Percentiles rank a stretch among this genome's conserved stretches.
Evolutionary conservation across 2,113 vertebrate genomes (phyloP).

Genomic region (Sapajus apella): DNA sequence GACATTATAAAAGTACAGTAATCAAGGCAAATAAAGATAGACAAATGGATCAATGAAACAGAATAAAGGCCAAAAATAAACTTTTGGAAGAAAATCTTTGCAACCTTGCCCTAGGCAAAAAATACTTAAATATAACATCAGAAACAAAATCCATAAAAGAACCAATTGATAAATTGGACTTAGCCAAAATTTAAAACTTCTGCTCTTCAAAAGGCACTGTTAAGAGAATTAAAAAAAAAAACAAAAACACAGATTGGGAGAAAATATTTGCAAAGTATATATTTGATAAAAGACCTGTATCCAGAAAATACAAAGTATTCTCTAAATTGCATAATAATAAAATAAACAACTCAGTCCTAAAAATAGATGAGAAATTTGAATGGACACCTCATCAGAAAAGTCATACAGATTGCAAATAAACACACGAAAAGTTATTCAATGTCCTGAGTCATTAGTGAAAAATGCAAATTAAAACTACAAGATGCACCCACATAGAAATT

Average conservation of each 20-base stretch:
- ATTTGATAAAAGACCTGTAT: not conserved
- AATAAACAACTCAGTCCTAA: not conserved
- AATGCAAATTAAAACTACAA: not conserved
- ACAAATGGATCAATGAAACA: not conserved
- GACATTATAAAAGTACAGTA: not conserved
- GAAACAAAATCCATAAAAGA: not conserved
- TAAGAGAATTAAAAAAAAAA: not conserved
- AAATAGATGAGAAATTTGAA: not conserved
- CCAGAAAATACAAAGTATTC: not conserved
- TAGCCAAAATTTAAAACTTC: not conserved
- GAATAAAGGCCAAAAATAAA: not conserved
- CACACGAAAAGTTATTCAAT: not conserved
- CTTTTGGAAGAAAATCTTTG: not conserved
- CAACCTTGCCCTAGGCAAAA: not conserved
- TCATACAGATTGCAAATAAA: not conserved
- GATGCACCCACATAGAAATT: not conserved
- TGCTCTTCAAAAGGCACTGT: not conserved
- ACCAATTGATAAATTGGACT: not conserved
- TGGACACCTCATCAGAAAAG: not conserved
- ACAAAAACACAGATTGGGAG: not conserved
- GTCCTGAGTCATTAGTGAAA: not conserved
- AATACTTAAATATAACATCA: not conserved
- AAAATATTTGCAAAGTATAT: not conserved
- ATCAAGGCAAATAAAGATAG: not conserved
- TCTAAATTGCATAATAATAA: not conserved